Base-by-base conservation (phyloP, 2,113 vertebrate genomes). In the Poeciliopsis prolifica region DNA sequence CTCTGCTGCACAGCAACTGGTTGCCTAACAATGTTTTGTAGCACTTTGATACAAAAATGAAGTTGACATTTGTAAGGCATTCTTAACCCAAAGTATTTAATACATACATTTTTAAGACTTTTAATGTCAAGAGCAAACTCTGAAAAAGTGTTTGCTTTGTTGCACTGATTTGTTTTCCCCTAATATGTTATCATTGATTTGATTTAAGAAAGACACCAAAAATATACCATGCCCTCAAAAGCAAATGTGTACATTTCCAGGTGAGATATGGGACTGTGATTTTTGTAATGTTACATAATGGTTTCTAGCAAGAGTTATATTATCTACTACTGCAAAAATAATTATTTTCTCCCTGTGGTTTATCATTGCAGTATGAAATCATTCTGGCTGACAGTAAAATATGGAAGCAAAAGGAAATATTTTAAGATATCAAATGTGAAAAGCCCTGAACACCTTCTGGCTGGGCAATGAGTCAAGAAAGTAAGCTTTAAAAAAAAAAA, bases 391-490 rank as follows among this genome's bases (percentile, higher is more conserved):
- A 84, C 61, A 83, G 68, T 66, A 75, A 81, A 75, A 77, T 68
- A 33, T 78, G 70, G 75, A 85, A 71, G 44, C 75, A 83, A 58
- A 75, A 61, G 54, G 42, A 70, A 84, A 81, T 85, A 84, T 80
- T 86, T 84, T 86, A 72, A 83, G 81, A 78, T 76, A 80, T 80
- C 76, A 87, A 85, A 84, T 82, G 75, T 72, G 68, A 84, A 79
- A 80, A 86, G 79, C 72, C 72, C 68, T 74, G 75, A 87, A 90
- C 80, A 90, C 70, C 77, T 79, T 86, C 79, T 58, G 88, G 82
- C 64, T 62, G 82, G 74, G 76, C 80, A 90, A 90, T 80, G 84
- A 89, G 81, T 89, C 84, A 86, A 87, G 79, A 91, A 86, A 83
- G 78, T 90, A 77, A 82, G 82, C 86, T 82, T 58, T n/a, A 80